Evolutionary conservation across 2,113 vertebrate species (phyloP).

Genomic region (Malurus melanocephalus): DNA sequence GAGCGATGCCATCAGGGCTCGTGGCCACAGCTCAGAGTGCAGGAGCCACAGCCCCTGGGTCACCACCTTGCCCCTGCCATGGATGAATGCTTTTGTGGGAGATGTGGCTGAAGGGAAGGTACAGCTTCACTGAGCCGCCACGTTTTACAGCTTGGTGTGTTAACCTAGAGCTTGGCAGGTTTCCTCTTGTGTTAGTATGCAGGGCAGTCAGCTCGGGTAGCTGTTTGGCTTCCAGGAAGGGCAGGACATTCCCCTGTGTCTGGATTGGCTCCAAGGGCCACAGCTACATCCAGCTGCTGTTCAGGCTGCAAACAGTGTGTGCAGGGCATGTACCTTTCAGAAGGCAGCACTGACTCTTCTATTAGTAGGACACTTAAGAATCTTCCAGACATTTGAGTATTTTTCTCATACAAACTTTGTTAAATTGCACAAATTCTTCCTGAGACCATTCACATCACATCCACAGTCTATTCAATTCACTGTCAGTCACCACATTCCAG

Average conservation of each 20-base stretch:
- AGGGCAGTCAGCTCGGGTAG: neutral
- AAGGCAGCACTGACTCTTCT: neutral
- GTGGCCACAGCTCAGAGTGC: fast-evolving
- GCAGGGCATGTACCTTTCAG: neutral
- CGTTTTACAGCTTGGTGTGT: neutral
- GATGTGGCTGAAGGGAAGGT: neutral
- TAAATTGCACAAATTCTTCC: neutral
- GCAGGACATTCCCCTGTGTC: neutral
- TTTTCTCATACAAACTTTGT: neutral
- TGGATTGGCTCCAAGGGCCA: neutral
- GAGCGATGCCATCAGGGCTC: neutral
- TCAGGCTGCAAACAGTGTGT: fast-evolving
- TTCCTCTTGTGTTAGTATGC: neutral
- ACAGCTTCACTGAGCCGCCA: fast-evolving
- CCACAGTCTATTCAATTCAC: neutral
- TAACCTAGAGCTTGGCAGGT: neutral
- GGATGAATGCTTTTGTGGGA: fast-evolving
- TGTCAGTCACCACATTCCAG: neutral
- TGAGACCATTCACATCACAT: neutral
- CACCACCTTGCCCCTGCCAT: fast-evolving
- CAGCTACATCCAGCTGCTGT: neutral
- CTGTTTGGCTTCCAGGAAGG: neutral
- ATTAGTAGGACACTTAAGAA: neutral
- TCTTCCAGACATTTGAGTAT: neutral
- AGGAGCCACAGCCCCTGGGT: neutral